Evolutionary conservation across 2,797 vertebrate species (phyloP).

Genomic region (Phalanger gymnotis): DNA sequence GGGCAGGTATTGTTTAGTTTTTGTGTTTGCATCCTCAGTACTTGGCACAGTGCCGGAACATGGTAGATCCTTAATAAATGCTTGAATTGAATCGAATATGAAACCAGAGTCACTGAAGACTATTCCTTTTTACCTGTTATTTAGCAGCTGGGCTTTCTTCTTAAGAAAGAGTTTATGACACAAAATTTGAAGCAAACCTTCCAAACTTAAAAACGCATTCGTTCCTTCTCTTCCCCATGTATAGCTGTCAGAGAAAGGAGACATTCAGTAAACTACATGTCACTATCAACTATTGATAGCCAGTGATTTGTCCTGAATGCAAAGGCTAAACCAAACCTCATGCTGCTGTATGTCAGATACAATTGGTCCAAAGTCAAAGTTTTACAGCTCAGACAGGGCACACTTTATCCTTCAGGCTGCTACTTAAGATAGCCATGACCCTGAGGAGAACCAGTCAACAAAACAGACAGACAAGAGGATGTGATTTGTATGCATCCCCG

Average conservation of each 20-base stretch:
- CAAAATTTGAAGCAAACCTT: slow-evolving; percentile 80
- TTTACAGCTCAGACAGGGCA: slow-evolving; percentile 88
- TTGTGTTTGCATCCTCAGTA: background rate
- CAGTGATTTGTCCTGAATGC: slow-evolving; percentile 88
- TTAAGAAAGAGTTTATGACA: slow-evolving; percentile 62
- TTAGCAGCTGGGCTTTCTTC: slow-evolving; percentile 73
- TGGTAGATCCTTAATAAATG: background rate
- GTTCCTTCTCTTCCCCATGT: slow-evolving; percentile 76
- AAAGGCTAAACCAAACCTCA: slow-evolving; percentile 88
- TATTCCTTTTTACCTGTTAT: slow-evolving; percentile 66
- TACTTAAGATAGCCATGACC: slow-evolving; percentile 90
- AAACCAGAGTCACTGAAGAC: slow-evolving; percentile 21
- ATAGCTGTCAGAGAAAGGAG: slow-evolving; percentile 83
- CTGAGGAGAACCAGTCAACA: slow-evolving; percentile 90
- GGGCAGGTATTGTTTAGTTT: background rate
- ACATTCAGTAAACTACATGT: slow-evolving; percentile 84
- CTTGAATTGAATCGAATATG: background rate
- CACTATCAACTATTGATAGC: slow-evolving; percentile 88
- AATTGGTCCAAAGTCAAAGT: slow-evolving; percentile 89
- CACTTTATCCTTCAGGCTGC: slow-evolving; percentile 90
- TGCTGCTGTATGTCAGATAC: slow-evolving; percentile 88
- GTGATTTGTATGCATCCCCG: slow-evolving; percentile 90
- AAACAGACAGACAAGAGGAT: slow-evolving; percentile 91
- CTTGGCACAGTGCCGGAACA: background rate
- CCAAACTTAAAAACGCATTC: slow-evolving; percentile 79